Conservation (phyloP, 2,888 invertebrate genomes). For the Seladonia tumulorum region DNA sequence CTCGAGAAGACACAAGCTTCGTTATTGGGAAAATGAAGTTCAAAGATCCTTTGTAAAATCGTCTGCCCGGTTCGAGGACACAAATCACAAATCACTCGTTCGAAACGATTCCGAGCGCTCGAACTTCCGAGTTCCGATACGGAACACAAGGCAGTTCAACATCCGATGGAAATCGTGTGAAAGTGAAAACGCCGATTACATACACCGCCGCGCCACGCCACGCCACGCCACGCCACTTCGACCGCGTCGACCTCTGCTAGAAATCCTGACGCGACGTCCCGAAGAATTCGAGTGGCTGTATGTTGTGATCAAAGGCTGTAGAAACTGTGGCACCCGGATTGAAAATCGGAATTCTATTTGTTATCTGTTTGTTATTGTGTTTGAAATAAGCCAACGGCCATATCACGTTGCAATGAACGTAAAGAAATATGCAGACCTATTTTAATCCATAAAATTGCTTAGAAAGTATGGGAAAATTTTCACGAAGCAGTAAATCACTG, state of each 20-base stretch:
- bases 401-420: too few relatives aligned
- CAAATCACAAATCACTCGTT: background rate
- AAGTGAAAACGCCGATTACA: slow-evolving; percentile 68
- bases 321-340: background rate
- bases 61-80: too few relatives aligned
- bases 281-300: background rate
- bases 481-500: too few relatives aligned
- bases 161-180: slow-evolving; percentile 70
- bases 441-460: too few relatives aligned
- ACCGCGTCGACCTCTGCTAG: slow-evolving; percentile 34
- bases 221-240: background rate
- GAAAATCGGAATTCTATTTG: too few relatives aligned
- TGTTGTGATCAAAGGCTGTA: background rate
- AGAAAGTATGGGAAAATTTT: too few relatives aligned
- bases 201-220: slow-evolving; percentile 9
- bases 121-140: background rate
- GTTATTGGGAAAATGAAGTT: too few relatives aligned
- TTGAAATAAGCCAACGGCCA: too few relatives aligned
- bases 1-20: too few relatives aligned
- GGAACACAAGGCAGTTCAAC: slow-evolving; percentile 46
- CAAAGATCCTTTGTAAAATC: background rate
- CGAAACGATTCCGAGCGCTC: background rate
- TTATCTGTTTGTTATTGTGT: too few relatives aligned
- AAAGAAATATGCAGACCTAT: too few relatives aligned
- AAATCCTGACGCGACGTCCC: background rate